Conservation (phyloP, 2,797 vertebrate genomes). For the Phalanger gymnotis region DNA sequence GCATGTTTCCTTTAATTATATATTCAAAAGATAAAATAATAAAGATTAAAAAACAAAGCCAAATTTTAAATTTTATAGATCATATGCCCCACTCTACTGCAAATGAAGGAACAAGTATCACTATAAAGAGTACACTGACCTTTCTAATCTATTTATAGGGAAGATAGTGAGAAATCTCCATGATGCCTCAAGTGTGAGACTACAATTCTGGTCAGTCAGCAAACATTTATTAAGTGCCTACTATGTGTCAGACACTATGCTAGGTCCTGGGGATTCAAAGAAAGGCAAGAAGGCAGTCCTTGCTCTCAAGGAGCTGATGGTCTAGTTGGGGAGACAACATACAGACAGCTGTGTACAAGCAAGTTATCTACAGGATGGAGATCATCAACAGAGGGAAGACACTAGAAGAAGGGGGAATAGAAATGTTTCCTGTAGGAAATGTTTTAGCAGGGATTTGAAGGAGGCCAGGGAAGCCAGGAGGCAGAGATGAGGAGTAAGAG, state of each 20-base stretch:
- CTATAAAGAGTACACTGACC: background rate
- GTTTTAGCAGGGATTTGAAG: background rate
- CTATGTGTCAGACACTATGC: background rate
- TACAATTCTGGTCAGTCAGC: background rate
- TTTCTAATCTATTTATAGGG: background rate
- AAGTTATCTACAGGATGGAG: background rate
- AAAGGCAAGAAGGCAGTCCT: background rate
- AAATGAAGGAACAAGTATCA: background rate
- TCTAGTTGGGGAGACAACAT: background rate
- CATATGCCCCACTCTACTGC: background rate
- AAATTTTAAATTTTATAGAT: background rate
- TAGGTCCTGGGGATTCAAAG: background rate
- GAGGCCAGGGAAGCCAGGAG: background rate
- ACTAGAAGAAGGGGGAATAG: background rate
- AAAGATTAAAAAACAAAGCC: background rate
- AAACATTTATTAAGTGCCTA: background rate
- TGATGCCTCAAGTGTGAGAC: background rate
- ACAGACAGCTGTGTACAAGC: background rate
- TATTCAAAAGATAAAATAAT: slow-evolving; percentile 17
- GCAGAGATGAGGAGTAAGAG: background rate
- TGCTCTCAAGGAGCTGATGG: background rate
- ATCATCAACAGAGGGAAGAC: background rate
- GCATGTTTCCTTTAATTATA: background rate
- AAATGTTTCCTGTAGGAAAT: background rate
- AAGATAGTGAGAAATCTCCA: background rate